These are phyloP conservation scores for Gopherus evgoodei DNA, from an alignment of 2,113 vertebrate genomes.

Conservation along the genomic window DNA sequence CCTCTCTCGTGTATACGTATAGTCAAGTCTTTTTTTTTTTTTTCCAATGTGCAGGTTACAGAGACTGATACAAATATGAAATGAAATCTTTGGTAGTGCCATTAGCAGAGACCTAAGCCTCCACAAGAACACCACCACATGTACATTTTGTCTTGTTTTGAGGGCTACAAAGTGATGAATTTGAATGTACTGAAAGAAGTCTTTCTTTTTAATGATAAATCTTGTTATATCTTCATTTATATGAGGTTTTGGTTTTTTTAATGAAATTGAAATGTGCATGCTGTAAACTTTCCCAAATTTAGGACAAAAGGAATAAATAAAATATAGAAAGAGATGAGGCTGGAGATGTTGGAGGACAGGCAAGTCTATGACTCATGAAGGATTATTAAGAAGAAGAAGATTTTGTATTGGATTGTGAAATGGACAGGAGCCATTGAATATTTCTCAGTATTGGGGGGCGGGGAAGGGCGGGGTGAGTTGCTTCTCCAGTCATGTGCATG, in stretches of 20 bases:
- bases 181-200: constrained; percentile 10
- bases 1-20: not conserved
- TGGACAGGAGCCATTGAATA: not conserved
- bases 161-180: not conserved
- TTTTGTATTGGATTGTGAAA: constrained; percentile 40
- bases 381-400: constrained; percentile 18
- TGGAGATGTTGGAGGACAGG: not conserved
- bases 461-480: not conserved
- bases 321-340: not conserved
- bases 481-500: not conserved
- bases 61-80: not conserved
- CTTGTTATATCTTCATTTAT: not conserved
- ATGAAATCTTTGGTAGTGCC: constrained; percentile 21
- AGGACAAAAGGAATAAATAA: constrained; percentile 29
- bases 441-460: not conserved
- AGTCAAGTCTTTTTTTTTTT: too few species aligned
- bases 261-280: not conserved
- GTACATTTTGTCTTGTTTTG: constrained; percentile 4
- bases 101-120: constrained; percentile 37
- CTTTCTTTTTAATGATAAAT: not conserved
- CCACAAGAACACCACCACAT: constrained; percentile 8
- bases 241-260: not conserved
- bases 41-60: too few species aligned
- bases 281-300: not conserved
- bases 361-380: constrained; percentile 42